Conservation (phyloP, 2,113 vertebrate species). For the Scatophagus argus region DNA sequence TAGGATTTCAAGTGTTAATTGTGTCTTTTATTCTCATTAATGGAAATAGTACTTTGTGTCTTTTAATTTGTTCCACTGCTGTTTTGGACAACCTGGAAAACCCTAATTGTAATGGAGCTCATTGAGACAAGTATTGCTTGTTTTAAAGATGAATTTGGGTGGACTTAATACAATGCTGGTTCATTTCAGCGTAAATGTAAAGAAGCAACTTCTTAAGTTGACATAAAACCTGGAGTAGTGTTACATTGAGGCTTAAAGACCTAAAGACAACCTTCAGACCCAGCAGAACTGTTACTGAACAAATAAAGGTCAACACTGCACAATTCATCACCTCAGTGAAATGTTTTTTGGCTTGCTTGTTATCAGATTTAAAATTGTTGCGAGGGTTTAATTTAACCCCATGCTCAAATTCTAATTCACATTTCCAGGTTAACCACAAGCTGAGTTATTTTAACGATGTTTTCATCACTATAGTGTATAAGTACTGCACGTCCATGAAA, state of each 20-base stretch:
- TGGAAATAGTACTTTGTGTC: not conserved
- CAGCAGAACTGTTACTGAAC: not conserved
- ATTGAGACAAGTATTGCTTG: not conserved
- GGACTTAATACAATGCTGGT: not conserved
- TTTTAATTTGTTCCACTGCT: slow-evolving; percentile 4
- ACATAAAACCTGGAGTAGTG: not conserved
- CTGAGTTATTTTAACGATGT: not conserved
- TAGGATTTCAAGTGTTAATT: not conserved
- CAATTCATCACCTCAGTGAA: not conserved
- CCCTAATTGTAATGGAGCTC: not conserved
- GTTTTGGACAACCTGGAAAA: slow-evolving; percentile 2
- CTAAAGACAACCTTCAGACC: not conserved
- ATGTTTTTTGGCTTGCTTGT: no score
- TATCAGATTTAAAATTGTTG: not conserved
- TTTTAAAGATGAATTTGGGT: not conserved
- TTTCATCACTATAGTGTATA: not conserved
- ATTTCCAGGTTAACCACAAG: no score
- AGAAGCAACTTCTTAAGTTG: not conserved
- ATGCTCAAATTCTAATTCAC: no score
- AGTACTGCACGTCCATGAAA: not conserved
- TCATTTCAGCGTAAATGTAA: not conserved
- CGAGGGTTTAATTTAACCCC: not conserved
- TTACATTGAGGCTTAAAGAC: not conserved
- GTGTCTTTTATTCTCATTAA: not conserved
- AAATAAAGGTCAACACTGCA: not conserved